These are phyloP conservation scores for Cyclopterus lumpus DNA, from an alignment of 2,797 vertebrate genomes.

Conservation along the genomic window DNA sequence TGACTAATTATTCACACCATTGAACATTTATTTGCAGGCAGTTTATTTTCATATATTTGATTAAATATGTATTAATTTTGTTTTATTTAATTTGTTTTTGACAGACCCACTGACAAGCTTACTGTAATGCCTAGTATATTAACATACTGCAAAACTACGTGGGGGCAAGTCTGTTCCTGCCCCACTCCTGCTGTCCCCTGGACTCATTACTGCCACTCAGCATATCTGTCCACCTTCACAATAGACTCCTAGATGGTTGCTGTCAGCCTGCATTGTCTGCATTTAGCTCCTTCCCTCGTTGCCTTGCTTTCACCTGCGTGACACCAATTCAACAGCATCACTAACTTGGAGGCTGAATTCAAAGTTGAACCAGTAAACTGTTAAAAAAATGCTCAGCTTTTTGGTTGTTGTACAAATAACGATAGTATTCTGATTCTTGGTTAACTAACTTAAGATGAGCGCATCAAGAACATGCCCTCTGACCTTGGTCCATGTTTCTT, in stretches of 20 bases:
- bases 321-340: neutral
- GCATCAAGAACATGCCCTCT: neutral
- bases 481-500: neutral
- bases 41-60: too few relatives aligned
- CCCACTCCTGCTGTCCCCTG: neutral
- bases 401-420: neutral
- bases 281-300: neutral
- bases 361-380: neutral
- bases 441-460: neutral
- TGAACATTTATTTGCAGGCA: too few relatives aligned
- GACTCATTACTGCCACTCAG: neutral
- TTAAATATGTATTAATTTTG: too few relatives aligned
- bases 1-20: neutral
- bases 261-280: neutral
- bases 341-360: neutral
- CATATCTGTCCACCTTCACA: neutral
- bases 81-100: too few relatives aligned
- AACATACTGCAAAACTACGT: too few relatives aligned
- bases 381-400: neutral
- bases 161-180: neutral
- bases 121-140: too few relatives aligned
- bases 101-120: too few relatives aligned
- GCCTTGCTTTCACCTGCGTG: neutral
- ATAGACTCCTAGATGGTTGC: neutral
- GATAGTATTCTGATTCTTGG: neutral